A percentile compares a stretch with the other conserved stretches of the same genome.
These are phyloP conservation scores for Axea sp. DNA, from an alignment of 2,888 invertebrate genomes.

Conservation along the genomic window DNA sequence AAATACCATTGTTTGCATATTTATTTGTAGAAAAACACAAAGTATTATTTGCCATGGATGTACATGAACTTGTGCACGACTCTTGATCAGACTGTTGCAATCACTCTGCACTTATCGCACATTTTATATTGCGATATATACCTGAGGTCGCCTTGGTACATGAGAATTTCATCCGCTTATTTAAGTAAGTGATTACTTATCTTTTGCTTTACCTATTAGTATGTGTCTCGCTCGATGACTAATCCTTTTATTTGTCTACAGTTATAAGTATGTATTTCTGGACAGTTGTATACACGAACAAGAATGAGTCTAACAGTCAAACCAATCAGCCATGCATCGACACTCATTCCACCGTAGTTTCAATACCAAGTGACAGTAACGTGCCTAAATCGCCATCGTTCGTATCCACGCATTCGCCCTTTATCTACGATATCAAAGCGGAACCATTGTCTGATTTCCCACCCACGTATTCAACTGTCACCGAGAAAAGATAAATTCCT, in stretches of 20 bases:
- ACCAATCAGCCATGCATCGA: conserved; percentile 5
- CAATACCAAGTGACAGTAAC: conserved; percentile 62
- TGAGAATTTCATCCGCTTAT: conserved; percentile 72
- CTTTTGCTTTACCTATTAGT: not conserved
- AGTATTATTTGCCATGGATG: conserved; percentile 75
- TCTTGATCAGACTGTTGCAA: conserved; percentile 73
- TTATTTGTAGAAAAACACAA: conserved; percentile 72
- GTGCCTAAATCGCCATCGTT: conserved; percentile 75
- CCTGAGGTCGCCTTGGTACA: conserved; percentile 70
- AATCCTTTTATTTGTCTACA: conserved; percentile 54
- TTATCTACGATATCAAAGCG: conserved; percentile 58
- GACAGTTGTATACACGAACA: conserved; percentile 73
- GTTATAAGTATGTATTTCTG: conserved; percentile 73
- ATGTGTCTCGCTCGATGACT: conserved; percentile 17
- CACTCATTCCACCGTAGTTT: conserved; percentile 20
- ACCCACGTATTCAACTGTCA: conserved; percentile 32
- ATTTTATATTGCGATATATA: conserved; percentile 62
- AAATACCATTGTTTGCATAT: too few relatives aligned
- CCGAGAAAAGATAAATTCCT: conserved; percentile 23
- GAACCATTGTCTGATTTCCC: conserved; percentile 53
- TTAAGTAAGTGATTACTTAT: conserved; percentile 69
- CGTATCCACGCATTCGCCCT: conserved; percentile 65
- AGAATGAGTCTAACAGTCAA: conserved; percentile 66
- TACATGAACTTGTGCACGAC: conserved; percentile 75
- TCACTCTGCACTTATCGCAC: conserved; percentile 70